Evolutionary conservation across 2,797 vertebrate species (phyloP).

Genomic region (Catostomus latipinnis): DNA sequence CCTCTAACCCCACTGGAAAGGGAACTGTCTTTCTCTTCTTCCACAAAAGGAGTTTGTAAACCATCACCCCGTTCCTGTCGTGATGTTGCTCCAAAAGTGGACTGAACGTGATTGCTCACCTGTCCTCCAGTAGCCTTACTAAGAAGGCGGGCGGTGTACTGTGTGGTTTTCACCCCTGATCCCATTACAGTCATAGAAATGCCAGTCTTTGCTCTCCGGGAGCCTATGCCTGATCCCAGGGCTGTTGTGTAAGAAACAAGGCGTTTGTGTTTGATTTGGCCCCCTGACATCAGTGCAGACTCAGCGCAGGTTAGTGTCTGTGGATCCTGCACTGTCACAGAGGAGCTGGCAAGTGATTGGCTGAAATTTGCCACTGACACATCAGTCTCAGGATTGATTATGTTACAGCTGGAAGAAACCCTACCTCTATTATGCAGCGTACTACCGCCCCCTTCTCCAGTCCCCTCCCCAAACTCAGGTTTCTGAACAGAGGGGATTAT

Average conservation of each 20-base stretch:
- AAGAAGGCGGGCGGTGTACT: slow-evolving; percentile 57
- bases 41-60: slow-evolving; percentile 64
- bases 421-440: slow-evolving; percentile 33
- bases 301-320: slow-evolving; percentile 45
- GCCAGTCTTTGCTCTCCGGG: slow-evolving; percentile 63
- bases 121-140: slow-evolving; percentile 61
- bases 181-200: slow-evolving; percentile 59
- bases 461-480: slow-evolving; percentile 61
- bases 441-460: slow-evolving; percentile 30
- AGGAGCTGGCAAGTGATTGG: slow-evolving; percentile 43
- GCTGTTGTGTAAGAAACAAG: slow-evolving; percentile 66
- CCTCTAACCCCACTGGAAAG: slow-evolving; percentile 69
- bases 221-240: slow-evolving; percentile 61
- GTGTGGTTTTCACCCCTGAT: slow-evolving; percentile 53
- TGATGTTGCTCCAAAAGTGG: slow-evolving; percentile 62
- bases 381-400: slow-evolving; percentile 47
- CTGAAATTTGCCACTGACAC: slow-evolving; percentile 46
- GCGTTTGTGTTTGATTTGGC: slow-evolving; percentile 71
- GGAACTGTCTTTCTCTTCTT: slow-evolving; percentile 65
- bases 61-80: slow-evolving; percentile 67
- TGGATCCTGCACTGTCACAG: slow-evolving; percentile 31
- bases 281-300: slow-evolving; percentile 55
- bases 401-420: slow-evolving; percentile 43
- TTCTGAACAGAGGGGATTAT: slow-evolving; percentile 84
- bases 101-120: slow-evolving; percentile 54